Evolutionary conservation across 2,888 invertebrate species (phyloP).

Genomic region (Loripinus fragilis): DNA sequence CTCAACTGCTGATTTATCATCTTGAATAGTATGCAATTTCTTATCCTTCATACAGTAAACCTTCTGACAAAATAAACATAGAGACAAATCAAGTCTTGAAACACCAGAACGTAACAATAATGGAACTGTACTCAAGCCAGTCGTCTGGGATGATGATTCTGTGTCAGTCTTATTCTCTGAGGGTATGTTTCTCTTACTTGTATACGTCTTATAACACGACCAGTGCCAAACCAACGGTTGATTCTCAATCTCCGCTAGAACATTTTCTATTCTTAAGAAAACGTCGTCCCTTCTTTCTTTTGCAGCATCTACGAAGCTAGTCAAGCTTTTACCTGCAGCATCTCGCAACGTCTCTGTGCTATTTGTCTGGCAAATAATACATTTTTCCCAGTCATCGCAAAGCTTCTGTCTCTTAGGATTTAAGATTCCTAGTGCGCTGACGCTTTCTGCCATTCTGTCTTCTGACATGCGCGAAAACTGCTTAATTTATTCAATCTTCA

Average conservation of each 20-base stretch:
- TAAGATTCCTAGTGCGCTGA: not conserved
- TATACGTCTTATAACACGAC: constrained; percentile 3
- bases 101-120: constrained; percentile 5
- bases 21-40: not conserved
- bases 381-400: constrained; percentile 2
- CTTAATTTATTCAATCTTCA: too few relatives aligned
- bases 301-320: not conserved
- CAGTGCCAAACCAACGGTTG: not conserved
- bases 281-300: not conserved
- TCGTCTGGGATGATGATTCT: not conserved
- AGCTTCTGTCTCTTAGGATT: not conserved
- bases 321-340: constrained; percentile 3
- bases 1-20: not conserved
- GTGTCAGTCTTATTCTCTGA: not conserved
- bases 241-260: not conserved
- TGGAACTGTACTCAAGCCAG: not conserved
- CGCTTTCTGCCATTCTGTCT: not conserved
- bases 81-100: constrained; percentile 6
- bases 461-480: too few relatives aligned
- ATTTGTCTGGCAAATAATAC: constrained; percentile 2
- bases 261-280: constrained; percentile 9
- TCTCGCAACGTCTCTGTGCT: not conserved
- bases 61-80: constrained; percentile 3
- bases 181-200: not conserved
- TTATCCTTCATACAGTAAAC: not conserved